Evolutionary conservation across 2,888 invertebrate species (phyloP).

Genomic region (Nymphalis c-album): DNA sequence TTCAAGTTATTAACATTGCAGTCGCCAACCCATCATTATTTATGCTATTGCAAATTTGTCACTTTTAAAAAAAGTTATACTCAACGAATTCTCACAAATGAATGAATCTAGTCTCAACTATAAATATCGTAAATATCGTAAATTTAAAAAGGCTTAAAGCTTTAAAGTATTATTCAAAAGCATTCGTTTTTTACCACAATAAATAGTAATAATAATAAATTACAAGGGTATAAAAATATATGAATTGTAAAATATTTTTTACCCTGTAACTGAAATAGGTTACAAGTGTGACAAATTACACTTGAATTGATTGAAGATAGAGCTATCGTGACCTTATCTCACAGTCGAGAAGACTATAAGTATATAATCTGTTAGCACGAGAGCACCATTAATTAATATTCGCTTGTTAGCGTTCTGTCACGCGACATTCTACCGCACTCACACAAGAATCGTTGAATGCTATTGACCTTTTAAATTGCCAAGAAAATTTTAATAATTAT

Average conservation of each 20-base stretch:
- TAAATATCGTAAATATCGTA: too few relatives aligned
- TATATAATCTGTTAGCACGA: conserved; percentile 14
- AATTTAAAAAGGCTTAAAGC: too few relatives aligned
- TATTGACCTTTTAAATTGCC: conserved; percentile 42
- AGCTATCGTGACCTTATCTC: background rate
- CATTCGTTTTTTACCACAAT: too few relatives aligned
- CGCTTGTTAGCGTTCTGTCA: conserved; percentile 29
- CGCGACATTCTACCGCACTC: conserved; percentile 36
- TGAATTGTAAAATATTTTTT: too few relatives aligned
- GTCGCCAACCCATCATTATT: background rate
- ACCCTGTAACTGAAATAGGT: too few relatives aligned
- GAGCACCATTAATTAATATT: conserved; percentile 25
- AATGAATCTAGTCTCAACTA: too few relatives aligned
- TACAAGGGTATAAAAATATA: too few relatives aligned
- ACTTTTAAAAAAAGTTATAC: too few relatives aligned
- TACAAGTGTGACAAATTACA: background rate
- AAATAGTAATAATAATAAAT: too few relatives aligned
- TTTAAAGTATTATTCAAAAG: too few relatives aligned
- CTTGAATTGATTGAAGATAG: background rate
- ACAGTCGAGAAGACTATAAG: background rate
- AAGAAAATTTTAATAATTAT: conserved; percentile 13
- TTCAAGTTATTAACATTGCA: background rate
- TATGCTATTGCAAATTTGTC: background rate
- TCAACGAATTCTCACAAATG: too few relatives aligned
- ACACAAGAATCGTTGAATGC: conserved; percentile 35